These are phyloP conservation scores for Sitta carolinensis DNA, from an alignment of 2,797 vertebrate species.

Conservation along the genomic window DNA sequence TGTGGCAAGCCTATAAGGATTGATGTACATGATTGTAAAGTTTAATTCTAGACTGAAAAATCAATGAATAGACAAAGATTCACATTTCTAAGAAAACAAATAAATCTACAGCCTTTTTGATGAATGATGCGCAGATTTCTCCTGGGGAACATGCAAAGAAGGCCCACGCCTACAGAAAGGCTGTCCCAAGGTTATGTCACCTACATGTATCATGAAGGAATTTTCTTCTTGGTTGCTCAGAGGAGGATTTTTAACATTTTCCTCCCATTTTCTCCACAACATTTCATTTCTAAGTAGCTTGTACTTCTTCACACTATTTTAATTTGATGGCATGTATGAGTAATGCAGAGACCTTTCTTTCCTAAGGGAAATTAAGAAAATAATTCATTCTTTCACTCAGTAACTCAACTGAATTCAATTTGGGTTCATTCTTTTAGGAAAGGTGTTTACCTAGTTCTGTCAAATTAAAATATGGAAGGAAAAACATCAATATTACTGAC, in stretches of 20 bases:
- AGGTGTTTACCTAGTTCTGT: constrained; percentile 1
- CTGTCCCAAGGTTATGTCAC: neutral
- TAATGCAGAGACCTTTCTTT: constrained; percentile 32
- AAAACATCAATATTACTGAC: neutral
- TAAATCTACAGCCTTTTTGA: neutral
- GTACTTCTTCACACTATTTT: neutral
- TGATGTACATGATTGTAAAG: neutral
- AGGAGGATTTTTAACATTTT: neutral
- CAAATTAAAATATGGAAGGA: constrained; percentile 22
- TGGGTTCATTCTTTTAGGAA: constrained; percentile 19
- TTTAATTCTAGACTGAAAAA: constrained; percentile 23
- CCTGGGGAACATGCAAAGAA: neutral
- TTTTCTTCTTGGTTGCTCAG: constrained; percentile 6
- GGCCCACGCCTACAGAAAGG: neutral
- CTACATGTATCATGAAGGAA: neutral
- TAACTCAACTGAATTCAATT: constrained; percentile 25
- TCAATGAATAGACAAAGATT: neutral
- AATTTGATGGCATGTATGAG: neutral
- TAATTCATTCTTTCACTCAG: constrained; percentile 34
- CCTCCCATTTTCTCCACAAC: neutral
- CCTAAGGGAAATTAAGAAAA: constrained; percentile 54
- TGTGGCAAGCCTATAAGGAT: neutral
- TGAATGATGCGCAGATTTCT: neutral
- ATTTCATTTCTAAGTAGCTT: constrained; percentile 9
- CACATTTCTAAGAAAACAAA: neutral